These are phyloP conservation scores for Rhopalosiphum nymphaeae DNA, from an alignment of 2,888 invertebrate genomes.

Conservation along the genomic window DNA sequence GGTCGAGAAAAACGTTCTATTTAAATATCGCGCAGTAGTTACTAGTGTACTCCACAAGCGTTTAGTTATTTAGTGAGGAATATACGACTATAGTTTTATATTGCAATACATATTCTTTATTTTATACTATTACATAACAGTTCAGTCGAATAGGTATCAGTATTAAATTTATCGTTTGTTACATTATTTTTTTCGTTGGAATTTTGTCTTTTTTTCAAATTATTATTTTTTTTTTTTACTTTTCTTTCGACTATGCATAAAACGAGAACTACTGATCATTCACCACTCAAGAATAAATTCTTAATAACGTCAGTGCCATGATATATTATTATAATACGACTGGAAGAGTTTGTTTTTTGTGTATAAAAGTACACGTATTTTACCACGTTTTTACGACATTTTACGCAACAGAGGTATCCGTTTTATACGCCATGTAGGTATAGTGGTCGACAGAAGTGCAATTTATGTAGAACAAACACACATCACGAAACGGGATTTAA, in stretches of 20 bases:
- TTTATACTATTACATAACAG: neutral
- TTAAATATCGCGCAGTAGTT: neutral
- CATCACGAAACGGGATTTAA: neutral
- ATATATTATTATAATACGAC: neutral
- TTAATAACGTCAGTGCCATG: neutral
- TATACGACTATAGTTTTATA: neutral
- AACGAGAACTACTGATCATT: neutral
- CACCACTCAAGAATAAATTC: neutral
- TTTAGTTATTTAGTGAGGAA: neutral
- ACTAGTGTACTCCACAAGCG: neutral
- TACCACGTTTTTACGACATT: neutral
- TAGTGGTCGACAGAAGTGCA: neutral
- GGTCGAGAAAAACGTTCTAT: neutral
- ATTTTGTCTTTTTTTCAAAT: neutral
- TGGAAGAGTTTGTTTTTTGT: neutral
- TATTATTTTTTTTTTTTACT: neutral
- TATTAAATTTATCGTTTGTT: neutral
- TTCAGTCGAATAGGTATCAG: neutral
- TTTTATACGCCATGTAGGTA: neutral
- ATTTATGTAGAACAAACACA: constrained; percentile 1
- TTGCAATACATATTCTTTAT: neutral
- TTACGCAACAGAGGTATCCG: neutral
- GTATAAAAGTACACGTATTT: neutral
- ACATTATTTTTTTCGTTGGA: neutral
- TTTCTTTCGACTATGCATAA: neutral